A percentile compares a stretch with the other conserved stretches of the same genome.
These are phyloP conservation scores for Noctua janthe DNA, from an alignment of 2,888 invertebrate species.

Conservation along the genomic window DNA sequence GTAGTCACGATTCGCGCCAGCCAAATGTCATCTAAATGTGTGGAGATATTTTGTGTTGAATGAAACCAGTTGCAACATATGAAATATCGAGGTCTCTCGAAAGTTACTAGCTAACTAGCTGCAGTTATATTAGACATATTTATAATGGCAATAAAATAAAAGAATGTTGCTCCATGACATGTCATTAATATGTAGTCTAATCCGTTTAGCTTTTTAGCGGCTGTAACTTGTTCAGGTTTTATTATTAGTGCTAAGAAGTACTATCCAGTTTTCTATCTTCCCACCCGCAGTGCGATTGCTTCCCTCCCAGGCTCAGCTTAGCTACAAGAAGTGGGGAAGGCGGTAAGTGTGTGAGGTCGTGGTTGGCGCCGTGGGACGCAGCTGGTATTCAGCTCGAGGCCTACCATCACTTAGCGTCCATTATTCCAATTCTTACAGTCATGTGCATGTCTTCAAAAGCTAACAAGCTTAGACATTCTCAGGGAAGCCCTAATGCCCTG, in stretches of 20 bases:
- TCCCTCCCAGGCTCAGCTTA: conserved; percentile 24
- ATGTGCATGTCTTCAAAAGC: conserved; percentile 59
- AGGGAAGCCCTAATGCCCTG: conserved; percentile 62
- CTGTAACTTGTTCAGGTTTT: conserved; percentile 58
- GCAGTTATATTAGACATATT: conserved; percentile 46
- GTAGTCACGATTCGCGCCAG: conserved; percentile 83
- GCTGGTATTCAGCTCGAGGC: conserved; percentile 71
- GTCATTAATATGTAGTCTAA: conserved; percentile 52
- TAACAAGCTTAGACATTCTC: conserved; percentile 65
- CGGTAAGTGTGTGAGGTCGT: conserved; percentile 74
- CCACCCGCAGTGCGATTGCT: conserved; percentile 56
- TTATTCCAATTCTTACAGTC: conserved; percentile 65
- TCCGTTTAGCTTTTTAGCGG: conserved; percentile 47
- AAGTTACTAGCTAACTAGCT: conserved; percentile 46
- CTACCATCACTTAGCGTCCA: conserved; percentile 58
- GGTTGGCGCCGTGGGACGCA: conserved; percentile 64
- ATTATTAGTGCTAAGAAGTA: conserved; percentile 60
- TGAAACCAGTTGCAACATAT: conserved; percentile 65
- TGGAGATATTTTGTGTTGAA: conserved; percentile 67
- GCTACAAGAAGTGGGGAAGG: conserved; percentile 65
- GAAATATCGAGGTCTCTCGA: conserved; percentile 66
- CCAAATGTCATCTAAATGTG: conserved; percentile 84
- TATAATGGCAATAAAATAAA: conserved; percentile 62
- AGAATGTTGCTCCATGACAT: conserved; percentile 61
- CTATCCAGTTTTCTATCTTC: conserved; percentile 63